Evolutionary conservation across 2,797 vertebrate genomes (phyloP), one percentile per base, ranked within the genome.

Genomic region (Clamator glandarius): DNA sequence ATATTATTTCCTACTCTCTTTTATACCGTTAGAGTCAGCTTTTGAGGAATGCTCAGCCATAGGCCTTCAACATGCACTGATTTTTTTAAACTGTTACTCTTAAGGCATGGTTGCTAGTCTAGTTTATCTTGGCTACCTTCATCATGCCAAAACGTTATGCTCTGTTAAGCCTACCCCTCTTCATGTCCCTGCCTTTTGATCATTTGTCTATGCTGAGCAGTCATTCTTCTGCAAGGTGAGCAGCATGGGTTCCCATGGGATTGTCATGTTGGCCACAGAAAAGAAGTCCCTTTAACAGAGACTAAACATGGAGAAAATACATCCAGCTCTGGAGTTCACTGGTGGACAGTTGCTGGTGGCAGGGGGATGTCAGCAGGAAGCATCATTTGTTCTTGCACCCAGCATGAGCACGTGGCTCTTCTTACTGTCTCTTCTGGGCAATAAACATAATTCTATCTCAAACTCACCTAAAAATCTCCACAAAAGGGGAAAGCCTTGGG

Each of bases 391-490:
- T 59, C 48, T 55, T 48, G 21, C 28, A 50, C 31, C 78, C 2
- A 1, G 39, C 31, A 29, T 0, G 1, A 64, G 6, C 11, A 9
- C 1, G 1, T 61, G 41, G 33, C 44, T 20, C 25, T 70, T 48
- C 7, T 66, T 83, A 15, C 6, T 73, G 39, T 20, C 15, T 84
- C n/a, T 76, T 13, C 74, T 73, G 42, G 21, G 18, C 55, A 83
- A 41, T 21, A 59, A 15, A 25, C 11, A 20, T 51, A 79, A 79
- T 28, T 3, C 28, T 42, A 41, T 12, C 15, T 29, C 36, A 73
- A 46, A 69, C 3, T 44, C n/a, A 48, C 14, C 33, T 31, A 66
- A 80, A 77, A 50, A 19, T 5, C 9, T 50, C 13, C 15, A 7
- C 16, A 33, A 28, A 84, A 86, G 3, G 12, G 11, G 23, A 64